These are phyloP conservation scores for Nomada lathburiana DNA, from an alignment of 2,888 invertebrate species.

Conservation along the genomic window DNA sequence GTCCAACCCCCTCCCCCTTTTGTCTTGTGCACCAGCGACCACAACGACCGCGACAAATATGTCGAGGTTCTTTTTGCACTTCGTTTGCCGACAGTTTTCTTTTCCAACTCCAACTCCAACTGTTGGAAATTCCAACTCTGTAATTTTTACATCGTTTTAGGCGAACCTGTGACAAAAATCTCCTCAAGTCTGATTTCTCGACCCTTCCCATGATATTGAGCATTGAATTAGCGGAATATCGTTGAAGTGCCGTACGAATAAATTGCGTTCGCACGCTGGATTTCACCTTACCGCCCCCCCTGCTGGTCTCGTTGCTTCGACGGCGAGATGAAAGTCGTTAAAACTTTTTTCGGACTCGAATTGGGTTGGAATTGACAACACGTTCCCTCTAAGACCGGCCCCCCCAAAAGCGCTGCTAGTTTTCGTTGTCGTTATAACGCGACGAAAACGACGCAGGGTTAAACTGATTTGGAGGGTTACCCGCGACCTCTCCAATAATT, in stretches of 20 bases:
- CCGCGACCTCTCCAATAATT: too few relatives aligned
- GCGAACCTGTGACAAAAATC: background rate
- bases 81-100: background rate
- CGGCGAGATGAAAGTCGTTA: conserved; percentile 65
- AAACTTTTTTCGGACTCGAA: conserved; percentile 69
- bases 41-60: too few relatives aligned
- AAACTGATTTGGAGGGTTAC: conserved; percentile 7
- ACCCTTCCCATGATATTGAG: conserved; percentile 9
- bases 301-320: conserved; percentile 22
- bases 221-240: conserved; percentile 22
- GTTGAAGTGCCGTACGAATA: conserved; percentile 26
- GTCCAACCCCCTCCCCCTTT: background rate
- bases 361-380: conserved; percentile 71
- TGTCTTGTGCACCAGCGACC: background rate
- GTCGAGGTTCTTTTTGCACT: background rate
- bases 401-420: conserved; percentile 30
- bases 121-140: background rate
- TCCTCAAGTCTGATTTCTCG: too few relatives aligned
- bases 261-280: conserved; percentile 52
- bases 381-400: conserved; percentile 28
- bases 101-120: too few relatives aligned
- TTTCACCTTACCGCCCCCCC: background rate
- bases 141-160: too few relatives aligned
- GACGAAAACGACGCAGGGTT: conserved; percentile 9
- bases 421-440: conserved; percentile 36